Evolutionary conservation across 1,140 invertebrate genomes (phyloP), one percentile per base, ranked within the genome.

Genomic region (Paraescarpia echinospica): DNA sequence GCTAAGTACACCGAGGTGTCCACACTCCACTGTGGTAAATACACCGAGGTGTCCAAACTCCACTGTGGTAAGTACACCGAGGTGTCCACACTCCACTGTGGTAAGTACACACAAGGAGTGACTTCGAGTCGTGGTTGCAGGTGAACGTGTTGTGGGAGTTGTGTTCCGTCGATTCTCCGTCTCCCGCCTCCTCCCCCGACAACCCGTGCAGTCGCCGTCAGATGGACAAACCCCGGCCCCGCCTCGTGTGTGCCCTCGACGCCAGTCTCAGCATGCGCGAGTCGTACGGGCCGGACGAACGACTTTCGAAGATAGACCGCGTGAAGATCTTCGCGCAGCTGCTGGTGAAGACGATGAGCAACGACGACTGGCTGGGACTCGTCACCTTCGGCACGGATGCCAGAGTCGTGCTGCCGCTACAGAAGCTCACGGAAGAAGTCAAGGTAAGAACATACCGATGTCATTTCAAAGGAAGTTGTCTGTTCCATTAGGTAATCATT

Each of bases 201-300:
- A 91, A 92, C 35, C 91, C 51, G 41, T 22, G 51, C 33, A 89
- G 77, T 27, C 34, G 34, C 14, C 34, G 92, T n/a, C 91, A 88
- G 1, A 89, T 51, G 91, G 59, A 77, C 59, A 18, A 2, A 27
- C 59, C 59, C 27, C 59, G 59, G 1, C 27, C 59, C 59, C 35
- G 93, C 9, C 34, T 93, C 51, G 92, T 93, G 34, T 90, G 89
- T 48, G 92, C 92, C 1, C 34, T 93, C 48, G 93, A 93, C 92
- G 92, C 91, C 34, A 93, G 93, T 89, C 93, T 92, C 92, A 92
- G 92, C 77, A 93, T 93, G 93, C 92, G 92, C 2, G 93, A 93
- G 89, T 91, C 92, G 14, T 92, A 93, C 35, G 93, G 93, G 4
- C 35, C 41, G 35, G 92, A 92, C 33, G 92, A 33, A 88, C 48